A percentile compares a stretch with the other conserved stretches of the same genome.
These are phyloP conservation scores for Pollenia labialis DNA, from an alignment of 2,888 invertebrate genomes.

Conservation along the genomic window DNA sequence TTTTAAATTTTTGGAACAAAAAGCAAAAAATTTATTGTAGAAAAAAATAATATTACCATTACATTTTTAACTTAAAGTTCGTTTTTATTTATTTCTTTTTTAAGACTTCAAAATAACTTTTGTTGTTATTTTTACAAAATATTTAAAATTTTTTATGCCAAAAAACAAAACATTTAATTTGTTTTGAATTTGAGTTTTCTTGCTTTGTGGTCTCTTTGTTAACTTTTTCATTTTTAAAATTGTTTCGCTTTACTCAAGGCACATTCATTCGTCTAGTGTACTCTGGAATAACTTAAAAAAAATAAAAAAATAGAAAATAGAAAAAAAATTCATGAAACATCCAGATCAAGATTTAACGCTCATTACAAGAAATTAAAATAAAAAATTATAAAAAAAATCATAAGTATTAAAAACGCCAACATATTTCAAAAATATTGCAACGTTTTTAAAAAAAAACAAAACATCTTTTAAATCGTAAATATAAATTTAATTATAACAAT, in stretches of 20 bases:
- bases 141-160: slow-evolving; percentile 18
- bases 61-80: slow-evolving; percentile 51
- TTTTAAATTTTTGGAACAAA: slow-evolving; percentile 60
- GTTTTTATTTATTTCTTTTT: slow-evolving; percentile 47
- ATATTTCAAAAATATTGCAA: slow-evolving; percentile 71
- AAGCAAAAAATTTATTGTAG: slow-evolving; percentile 56
- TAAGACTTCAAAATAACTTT: slow-evolving; percentile 55
- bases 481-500: slow-evolving; percentile 68
- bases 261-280: too few relatives aligned
- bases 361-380: slow-evolving; percentile 52
- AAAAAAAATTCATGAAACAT: slow-evolving; percentile 51
- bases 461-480: slow-evolving; percentile 70
- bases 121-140: slow-evolving; percentile 48
- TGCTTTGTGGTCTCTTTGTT: slow-evolving; percentile 27
- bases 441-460: slow-evolving; percentile 70
- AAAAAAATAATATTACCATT: slow-evolving; percentile 48
- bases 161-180: slow-evolving; percentile 16
- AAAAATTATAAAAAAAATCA: slow-evolving; percentile 52
- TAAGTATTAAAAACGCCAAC: slow-evolving; percentile 73
- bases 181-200: slow-evolving; percentile 41
- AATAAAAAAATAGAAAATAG: slow-evolving; percentile 39
- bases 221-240: slow-evolving; percentile 33
- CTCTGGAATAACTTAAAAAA: background rate
- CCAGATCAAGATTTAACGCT: slow-evolving; percentile 54
- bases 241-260: slow-evolving; percentile 22